Evolutionary conservation across 2,797 vertebrate species (phyloP), one percentile per base, ranked within the genome.

Genomic region (Benthosema pterotum): DNA sequence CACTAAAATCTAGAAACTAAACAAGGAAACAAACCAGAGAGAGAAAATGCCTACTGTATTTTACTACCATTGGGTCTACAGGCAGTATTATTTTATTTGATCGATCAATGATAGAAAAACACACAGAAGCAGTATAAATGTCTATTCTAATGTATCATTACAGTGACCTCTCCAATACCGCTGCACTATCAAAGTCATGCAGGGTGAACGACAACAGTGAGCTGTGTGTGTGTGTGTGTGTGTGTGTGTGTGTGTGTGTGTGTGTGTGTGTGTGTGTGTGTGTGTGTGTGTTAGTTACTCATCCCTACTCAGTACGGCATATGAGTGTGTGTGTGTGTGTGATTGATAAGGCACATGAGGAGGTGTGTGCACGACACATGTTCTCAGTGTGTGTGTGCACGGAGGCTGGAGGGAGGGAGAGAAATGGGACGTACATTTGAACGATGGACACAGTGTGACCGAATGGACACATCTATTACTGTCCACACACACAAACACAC

Each of bases 321-420:
- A 45, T 52, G 62, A 72, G 51, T 59, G 65, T 42, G 46, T 25
- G 56, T 42, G 52, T 51, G 60, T 69, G 66, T 72, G 59, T 80
- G 72, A 81, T 75, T 79, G 54, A 87, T 87, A 72, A 65, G 66
- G 51, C 75, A 43, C 57, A 65, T 56, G 69, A 55, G 71, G 66
- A 56, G 59, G 69, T 57, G 54, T 62, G 59, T 75, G 68, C 52
- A 63, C 58, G 73, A 70, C 75, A 72, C 68, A 65, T 68, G 62
- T 77, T 83, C 77, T 71, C 75, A 75, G 61, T 69, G 61, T 82
- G 72, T 55, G 60, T 51, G 56, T 51, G 5, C 42, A 55, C 15
- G 18, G 12, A 57, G 42, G 65, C 13, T 25, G 19, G n/a, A 57
- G 47, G 49, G 51, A 49, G 45, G 42, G 17, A 19, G 52, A 49